Percentiles rank a stretch among this genome's conserved stretches.
phyloP scores from a whole-genome alignment of 2,113 vertebrate genomes.

The Laticauda laticaudata region DNA sequence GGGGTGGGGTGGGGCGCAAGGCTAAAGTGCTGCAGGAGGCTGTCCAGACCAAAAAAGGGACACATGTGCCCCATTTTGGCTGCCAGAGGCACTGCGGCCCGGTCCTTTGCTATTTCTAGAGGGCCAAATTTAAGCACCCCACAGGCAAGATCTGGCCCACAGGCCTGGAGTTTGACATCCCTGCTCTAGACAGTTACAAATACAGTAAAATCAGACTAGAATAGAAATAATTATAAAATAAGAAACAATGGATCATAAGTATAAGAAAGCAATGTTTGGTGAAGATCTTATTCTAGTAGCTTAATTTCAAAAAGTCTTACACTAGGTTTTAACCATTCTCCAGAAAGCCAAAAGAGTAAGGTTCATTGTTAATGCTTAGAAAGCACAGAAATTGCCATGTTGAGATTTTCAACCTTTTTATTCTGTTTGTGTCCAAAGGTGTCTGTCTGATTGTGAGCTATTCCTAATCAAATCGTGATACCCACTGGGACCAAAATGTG shows the following conservation, averaged over 20 bases:
- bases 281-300: not conserved
- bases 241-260: not conserved
- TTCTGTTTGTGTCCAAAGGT: not conserved
- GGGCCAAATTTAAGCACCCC: too few relatives aligned
- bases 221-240: not conserved
- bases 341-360: not conserved
- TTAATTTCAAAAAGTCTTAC: not conserved
- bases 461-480: not conserved
- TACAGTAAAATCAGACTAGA: not conserved
- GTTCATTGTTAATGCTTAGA: not conserved
- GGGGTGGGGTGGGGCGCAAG: too few relatives aligned
- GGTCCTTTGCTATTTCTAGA: too few relatives aligned
- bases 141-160: fast-evolving
- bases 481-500: not conserved
- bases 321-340: not conserved
- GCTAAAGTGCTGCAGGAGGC: too few relatives aligned
- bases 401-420: not conserved
- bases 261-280: not conserved
- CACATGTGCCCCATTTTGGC: too few relatives aligned
- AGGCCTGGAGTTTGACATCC: not conserved
- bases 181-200: not conserved
- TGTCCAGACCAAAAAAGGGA: too few relatives aligned
- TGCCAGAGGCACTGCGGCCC: too few relatives aligned
- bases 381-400: not conserved
- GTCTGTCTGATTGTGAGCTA: not conserved